phyloP scores from a whole-genome alignment of 2,888 invertebrate species.

The Peribatodes rhomboidaria region DNA sequence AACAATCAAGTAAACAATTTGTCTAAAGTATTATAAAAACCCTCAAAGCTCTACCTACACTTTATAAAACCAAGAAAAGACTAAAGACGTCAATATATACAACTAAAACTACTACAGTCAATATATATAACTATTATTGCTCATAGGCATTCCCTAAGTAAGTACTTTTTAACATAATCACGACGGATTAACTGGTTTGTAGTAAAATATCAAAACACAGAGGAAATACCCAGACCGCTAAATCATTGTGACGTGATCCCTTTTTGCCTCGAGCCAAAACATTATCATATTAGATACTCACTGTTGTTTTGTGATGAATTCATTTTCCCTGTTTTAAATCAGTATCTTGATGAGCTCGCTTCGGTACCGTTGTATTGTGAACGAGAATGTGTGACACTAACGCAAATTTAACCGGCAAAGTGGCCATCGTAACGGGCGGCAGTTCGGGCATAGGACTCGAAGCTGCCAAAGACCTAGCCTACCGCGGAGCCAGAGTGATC shows the following conservation, averaged over 20 bases:
- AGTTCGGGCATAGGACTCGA: conserved; percentile 79
- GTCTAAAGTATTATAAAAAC: too few species aligned
- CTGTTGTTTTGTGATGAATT: conserved; percentile 37
- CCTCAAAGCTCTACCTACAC: too few species aligned
- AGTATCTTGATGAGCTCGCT: conserved; percentile 35
- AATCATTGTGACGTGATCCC: conserved; percentile 35
- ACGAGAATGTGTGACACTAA: conserved; percentile 61
- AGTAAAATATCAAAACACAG: background rate
- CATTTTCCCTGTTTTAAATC: conserved; percentile 47
- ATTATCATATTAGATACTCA: conserved; percentile 39
- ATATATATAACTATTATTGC: too few species aligned
- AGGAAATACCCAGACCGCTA: conserved; percentile 28
- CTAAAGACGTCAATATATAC: too few species aligned
- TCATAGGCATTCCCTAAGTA: too few species aligned
- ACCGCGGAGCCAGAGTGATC: conserved; percentile 79
- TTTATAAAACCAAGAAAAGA: too few species aligned
- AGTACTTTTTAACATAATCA: conserved; percentile 27
- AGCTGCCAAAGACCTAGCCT: conserved; percentile 77
- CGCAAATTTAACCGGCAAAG: conserved; percentile 68
- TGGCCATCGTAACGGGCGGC: conserved; percentile 76
- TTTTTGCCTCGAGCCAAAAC: conserved; percentile 52
- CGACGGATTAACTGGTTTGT: conserved; percentile 1
- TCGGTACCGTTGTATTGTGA: conserved; percentile 19
- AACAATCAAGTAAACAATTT: too few species aligned
- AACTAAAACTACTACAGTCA: too few species aligned